Base-by-base conservation (phyloP, 2,797 vertebrate species). In the Staurois parvus region DNA sequence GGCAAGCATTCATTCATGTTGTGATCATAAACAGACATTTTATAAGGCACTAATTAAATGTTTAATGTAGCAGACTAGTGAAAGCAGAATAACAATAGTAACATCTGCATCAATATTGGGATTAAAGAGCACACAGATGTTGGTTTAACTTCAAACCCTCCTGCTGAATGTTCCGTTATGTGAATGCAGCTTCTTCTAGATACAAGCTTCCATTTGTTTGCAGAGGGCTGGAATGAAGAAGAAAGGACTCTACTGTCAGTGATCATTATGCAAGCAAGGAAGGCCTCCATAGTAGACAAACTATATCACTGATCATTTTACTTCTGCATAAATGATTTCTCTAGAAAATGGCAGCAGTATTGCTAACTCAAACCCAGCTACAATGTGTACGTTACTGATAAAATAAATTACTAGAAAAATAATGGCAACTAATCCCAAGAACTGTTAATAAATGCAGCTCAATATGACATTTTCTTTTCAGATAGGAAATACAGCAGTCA, bases 1-100 rank as follows among this genome's bases (percentile, higher is more conserved):
- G 62, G 59, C 74, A 72, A 28, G 59, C 40, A 68, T 79, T 73
- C 62, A 30, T 66, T 79, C 40, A 72, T 74, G 68, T 74, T 59
- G 75, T 68, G 29, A 66, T 73, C 67, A 86, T 72, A 83, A 77
- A 83, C 42, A 72, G 30, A 67, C 45, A 37, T 45, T 86, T 87
- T 86, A 86, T 76, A 83, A 76, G 80, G 74, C 77, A 45, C 67
- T 45, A 70, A 77, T 82, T 86, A 78, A 70, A 86, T 67, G 59
- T 78, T 83, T 68, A 73, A 73, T 67, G 45, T 69, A 68, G 42
- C 80, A 66, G 62, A 79, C 28, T 11, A 68, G 80, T 83, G 26
- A 83, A 73, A 87, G 66, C 40, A 29, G 75, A 48, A 67, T 72
- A 76, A 82, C 85, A 78, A 83, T 78, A n/a, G 85, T 59, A 45